These are phyloP conservation scores for Crocallis elinguaria DNA, from an alignment of 2,888 invertebrate genomes.

Conservation along the genomic window DNA sequence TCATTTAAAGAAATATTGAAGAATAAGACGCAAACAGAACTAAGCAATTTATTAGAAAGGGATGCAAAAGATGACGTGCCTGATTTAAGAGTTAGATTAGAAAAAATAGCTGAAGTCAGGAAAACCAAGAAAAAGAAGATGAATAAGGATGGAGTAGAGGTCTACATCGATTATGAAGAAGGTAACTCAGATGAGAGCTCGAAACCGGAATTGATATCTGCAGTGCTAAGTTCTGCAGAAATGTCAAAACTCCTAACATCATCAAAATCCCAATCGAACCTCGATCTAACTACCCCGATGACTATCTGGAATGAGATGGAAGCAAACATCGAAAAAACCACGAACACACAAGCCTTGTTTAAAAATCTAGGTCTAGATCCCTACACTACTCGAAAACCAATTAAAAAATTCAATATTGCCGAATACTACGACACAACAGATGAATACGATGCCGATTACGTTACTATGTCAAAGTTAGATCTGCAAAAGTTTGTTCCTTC, in stretches of 20 bases:
- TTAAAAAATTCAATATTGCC: slow-evolving; percentile 51
- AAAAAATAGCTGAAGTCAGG: slow-evolving; percentile 72
- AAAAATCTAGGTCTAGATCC: slow-evolving; percentile 30
- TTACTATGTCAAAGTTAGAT: slow-evolving; percentile 65
- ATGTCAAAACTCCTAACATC: slow-evolving; percentile 13
- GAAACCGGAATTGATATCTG: not conserved
- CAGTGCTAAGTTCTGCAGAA: slow-evolving; percentile 19
- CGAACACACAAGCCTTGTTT: slow-evolving; percentile 33
- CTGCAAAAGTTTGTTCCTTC: slow-evolving; percentile 57
- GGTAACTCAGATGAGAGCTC: slow-evolving; percentile 52
- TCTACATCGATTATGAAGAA: slow-evolving; percentile 72
- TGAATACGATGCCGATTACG: slow-evolving; percentile 68
- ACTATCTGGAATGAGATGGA: slow-evolving; percentile 15
- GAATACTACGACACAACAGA: slow-evolving; percentile 70
- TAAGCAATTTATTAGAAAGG: slow-evolving; percentile 57
- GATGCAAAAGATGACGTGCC: slow-evolving; percentile 60
- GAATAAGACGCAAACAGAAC: slow-evolving; percentile 73
- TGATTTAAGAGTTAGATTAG: slow-evolving; percentile 69
- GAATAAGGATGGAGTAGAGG: slow-evolving; percentile 61
- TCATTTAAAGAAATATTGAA: slow-evolving; percentile 75
- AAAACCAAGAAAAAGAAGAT: slow-evolving; percentile 71
- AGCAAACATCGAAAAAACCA: slow-evolving; percentile 25
- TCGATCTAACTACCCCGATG: slow-evolving; percentile 19
- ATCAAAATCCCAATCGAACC: not conserved
- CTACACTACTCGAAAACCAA: slow-evolving; percentile 48